Conservation (phyloP, 2,797 vertebrate species). For the Gadopsis bispinosus region DNA sequence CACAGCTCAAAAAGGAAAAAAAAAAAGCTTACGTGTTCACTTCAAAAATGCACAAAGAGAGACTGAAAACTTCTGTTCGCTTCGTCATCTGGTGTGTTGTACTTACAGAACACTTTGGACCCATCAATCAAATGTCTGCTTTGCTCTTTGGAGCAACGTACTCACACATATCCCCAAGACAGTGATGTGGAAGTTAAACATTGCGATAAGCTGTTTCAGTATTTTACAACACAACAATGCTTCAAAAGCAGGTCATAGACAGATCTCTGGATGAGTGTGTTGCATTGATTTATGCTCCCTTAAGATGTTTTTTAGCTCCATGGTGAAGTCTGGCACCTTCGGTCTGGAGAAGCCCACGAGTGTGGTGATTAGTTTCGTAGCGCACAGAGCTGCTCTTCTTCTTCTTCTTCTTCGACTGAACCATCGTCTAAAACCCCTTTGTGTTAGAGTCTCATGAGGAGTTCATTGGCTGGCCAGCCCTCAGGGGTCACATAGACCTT, state of each 20-base stretch:
- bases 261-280: constrained; percentile 52
- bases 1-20: background rate
- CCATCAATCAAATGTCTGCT: constrained; percentile 47
- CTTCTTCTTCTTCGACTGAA: constrained; percentile 15
- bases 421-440: constrained; percentile 46
- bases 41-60: constrained; percentile 37
- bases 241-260: constrained; percentile 60
- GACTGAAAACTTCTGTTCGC: constrained; percentile 37
- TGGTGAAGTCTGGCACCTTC: constrained; percentile 41
- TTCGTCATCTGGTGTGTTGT: constrained; percentile 30
- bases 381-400: constrained; percentile 25
- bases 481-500: constrained; percentile 53
- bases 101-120: constrained; percentile 31
- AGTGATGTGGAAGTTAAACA: constrained; percentile 20
- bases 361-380: constrained; percentile 49
- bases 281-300: constrained; percentile 64
- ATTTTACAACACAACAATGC: constrained; percentile 45
- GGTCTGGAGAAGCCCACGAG: constrained; percentile 35
- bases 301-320: constrained; percentile 52
- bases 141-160: constrained; percentile 47
- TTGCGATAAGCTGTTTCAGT: constrained; percentile 30
- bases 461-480: constrained; percentile 60
- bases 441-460: constrained; percentile 43
- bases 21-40: background rate
- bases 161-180: constrained; percentile 43